phyloP scores from a whole-genome alignment of 2,888 invertebrate species.

The Laspeyria flexula region DNA sequence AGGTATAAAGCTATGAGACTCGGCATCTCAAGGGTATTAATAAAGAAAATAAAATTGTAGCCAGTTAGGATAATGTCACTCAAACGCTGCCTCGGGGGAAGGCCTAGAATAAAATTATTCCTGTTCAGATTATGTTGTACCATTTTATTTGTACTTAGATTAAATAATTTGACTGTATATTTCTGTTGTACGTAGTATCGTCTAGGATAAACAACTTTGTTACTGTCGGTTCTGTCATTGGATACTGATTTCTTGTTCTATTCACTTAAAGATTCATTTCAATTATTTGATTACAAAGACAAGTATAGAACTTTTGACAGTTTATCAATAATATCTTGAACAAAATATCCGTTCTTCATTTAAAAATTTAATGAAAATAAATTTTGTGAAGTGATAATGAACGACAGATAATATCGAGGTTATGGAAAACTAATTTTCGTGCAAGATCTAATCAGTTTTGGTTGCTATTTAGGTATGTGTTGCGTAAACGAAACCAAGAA shows the following conservation, averaged over 20 bases:
- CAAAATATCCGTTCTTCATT: slow-evolving; percentile 16
- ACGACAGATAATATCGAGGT: slow-evolving; percentile 31
- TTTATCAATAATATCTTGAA: not conserved
- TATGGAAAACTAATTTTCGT: slow-evolving; percentile 41
- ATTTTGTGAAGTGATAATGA: slow-evolving; percentile 29
- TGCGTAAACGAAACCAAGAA: slow-evolving; percentile 10
- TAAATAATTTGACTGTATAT: not conserved
- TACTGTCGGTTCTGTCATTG: no score
- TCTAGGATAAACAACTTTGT: no score
- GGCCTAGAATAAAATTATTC: not conserved
- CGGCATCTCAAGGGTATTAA: slow-evolving; percentile 17
- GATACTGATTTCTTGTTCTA: no score
- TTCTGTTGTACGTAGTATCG: not conserved
- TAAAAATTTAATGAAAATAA: slow-evolving; percentile 18
- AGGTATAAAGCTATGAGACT: slow-evolving; percentile 17
- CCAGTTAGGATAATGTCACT: slow-evolving; percentile 5
- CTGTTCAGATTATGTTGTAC: not conserved
- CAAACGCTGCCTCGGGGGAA: slow-evolving; percentile 1
- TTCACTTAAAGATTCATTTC: no score
- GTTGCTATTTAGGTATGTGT: slow-evolving; percentile 27
- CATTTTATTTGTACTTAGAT: not conserved
- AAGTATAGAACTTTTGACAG: not conserved
- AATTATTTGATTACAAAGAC: no score
- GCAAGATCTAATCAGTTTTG: slow-evolving; percentile 36
- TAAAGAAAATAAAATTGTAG: slow-evolving; percentile 8